phyloP scores from a whole-genome alignment of 2,113 vertebrate species.

The Serilophus lunatus region DNA sequence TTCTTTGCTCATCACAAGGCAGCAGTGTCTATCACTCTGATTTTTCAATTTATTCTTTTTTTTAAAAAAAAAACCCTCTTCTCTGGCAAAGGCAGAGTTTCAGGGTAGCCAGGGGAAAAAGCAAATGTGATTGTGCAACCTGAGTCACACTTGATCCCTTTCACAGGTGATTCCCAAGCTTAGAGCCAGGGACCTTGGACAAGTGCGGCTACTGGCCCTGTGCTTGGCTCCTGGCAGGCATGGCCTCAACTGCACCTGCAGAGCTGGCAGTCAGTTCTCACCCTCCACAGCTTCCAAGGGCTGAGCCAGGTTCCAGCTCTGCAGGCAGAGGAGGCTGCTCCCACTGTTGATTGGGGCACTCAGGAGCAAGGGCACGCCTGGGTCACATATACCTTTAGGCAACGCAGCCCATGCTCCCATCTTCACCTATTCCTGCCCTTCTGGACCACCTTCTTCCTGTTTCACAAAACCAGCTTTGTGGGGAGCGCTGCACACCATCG shows the following conservation, averaged over 20 bases:
- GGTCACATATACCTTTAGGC: neutral
- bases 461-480: rapidly evolving
- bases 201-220: rapidly evolving
- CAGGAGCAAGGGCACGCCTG: neutral
- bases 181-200: neutral
- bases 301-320: neutral
- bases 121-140: neutral
- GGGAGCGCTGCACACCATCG: rapidly evolving
- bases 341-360: rapidly evolving
- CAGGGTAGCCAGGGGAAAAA: neutral
- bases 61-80: neutral
- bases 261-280: neutral
- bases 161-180: neutral
- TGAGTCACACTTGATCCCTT: neutral
- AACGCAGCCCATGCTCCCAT: rapidly evolving
- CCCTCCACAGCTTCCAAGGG: neutral
- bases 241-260: neutral
- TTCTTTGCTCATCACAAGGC: neutral
- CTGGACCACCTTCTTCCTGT: neutral
- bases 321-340: neutral
- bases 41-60: neutral
- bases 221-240: neutral
- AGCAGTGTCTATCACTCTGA: neutral
- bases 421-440: neutral
- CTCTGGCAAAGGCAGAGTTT: neutral